Evolutionary conservation across 1,140 invertebrate species (phyloP), one percentile per base, ranked within the genome.

Genomic region (Penaeus vannamei): DNA sequence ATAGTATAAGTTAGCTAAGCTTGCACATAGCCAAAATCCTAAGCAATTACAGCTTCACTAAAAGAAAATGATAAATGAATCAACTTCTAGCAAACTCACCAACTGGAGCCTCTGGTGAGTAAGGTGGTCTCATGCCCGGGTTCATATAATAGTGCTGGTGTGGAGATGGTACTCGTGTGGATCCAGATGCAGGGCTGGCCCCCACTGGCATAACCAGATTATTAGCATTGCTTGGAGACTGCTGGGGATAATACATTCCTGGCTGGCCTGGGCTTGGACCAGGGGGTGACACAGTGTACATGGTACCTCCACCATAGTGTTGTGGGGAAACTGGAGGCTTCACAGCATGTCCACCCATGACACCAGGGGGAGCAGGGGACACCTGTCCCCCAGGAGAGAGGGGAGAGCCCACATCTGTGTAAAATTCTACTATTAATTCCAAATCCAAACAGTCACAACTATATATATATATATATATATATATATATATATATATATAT

Each of bases 271-370:
- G 66, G 29, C 81, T 77, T 26, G 81, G 72, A 42, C 53, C 29
- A 29, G 59, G 82, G 46, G 59, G 42, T 10, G 86, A 42, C 10
- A 84, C 69, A 12, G 87, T 89, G 36, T 84, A 79, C 87, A 89
- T 79, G 8, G 87, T 89, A 12, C 87, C 87, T 19, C 87, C 87
- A 79, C 82, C 83, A 64, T 89, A 84, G 19, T 84, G 87, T 19
- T 84, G 83, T 23, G 82, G 81, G 1, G 87, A 89, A 22, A 84
- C 82, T 19, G 87, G 87, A 12, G 87, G 72, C 61, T 84, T 89
- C 14, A 89, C 72, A n/a, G 80, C 42, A 32, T 84, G 86, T 36
- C 85, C 77, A 32, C 85, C 85, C 26, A 69, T n/a, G 26, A 42
- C 61, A 59, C 86, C 86, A n/a, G 79, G 22, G 26, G 86, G 86